These are phyloP conservation scores for Leuctra nigra DNA, from an alignment of 2,888 invertebrate genomes.

Conservation along the genomic window DNA sequence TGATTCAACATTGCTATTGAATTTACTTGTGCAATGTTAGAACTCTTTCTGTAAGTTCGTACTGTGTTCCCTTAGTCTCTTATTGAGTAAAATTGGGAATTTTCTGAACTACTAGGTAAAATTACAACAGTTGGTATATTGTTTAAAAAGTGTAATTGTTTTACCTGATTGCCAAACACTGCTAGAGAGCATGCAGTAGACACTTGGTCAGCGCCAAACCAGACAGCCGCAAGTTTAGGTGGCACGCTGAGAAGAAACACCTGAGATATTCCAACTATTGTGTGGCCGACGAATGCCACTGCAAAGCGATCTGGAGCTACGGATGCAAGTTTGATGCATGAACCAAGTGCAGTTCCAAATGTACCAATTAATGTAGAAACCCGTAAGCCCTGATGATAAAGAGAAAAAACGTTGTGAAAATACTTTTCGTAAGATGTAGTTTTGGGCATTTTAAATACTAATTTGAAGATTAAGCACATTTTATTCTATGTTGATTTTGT, in stretches of 20 bases:
- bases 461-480: no score
- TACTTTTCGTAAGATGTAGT: no score
- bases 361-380: conserved; percentile 47
- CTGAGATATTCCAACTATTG: conserved; percentile 48
- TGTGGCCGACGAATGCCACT: conserved; percentile 52
- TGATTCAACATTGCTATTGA: not conserved
- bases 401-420: not conserved
- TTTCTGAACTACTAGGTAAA: no score
- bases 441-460: no score
- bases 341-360: conserved; percentile 50
- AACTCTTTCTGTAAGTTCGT: not conserved
- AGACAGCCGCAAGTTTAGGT: conserved; percentile 88
- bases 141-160: not conserved
- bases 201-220: conserved; percentile 96
- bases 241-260: conserved; percentile 92
- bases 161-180: conserved; percentile 96
- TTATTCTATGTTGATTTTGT: no score
- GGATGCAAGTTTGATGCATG: conserved; percentile 54
- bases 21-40: not conserved
- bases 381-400: conserved; percentile 43
- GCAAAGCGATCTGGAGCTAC: conserved; percentile 52
- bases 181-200: conserved; percentile 96
- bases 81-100: not conserved
- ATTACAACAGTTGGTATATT: no score
- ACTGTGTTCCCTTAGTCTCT: not conserved